These are phyloP conservation scores for Caenorhabditis wallacei DNA, from an alignment of 2,888 invertebrate genomes.

Conservation along the genomic window DNA sequence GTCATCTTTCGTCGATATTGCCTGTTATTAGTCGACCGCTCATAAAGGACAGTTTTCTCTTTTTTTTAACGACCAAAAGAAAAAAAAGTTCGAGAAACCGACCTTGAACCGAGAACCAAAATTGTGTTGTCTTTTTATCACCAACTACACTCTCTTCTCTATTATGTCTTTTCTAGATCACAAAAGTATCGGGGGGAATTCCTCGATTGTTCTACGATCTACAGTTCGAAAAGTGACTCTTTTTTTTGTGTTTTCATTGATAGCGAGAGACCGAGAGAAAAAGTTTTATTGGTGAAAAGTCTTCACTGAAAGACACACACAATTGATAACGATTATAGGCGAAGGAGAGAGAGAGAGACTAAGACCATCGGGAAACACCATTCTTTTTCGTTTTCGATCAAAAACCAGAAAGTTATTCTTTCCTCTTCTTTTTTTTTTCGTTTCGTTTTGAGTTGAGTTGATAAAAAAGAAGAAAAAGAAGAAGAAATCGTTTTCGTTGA, in stretches of 20 bases:
- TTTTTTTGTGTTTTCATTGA: constrained; percentile 1
- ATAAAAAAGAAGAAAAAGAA: background rate
- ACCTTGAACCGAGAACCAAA: no score
- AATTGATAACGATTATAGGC: constrained; percentile 22
- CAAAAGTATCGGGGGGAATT: background rate
- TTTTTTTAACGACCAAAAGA: no score
- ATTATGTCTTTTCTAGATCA: background rate
- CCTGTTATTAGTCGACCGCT: no score
- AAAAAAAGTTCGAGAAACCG: no score
- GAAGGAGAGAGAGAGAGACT: background rate
- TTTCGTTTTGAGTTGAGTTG: constrained; percentile 16
- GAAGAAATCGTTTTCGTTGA: background rate
- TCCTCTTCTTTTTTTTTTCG: background rate
- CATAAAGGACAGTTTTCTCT: no score
- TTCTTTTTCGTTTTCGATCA: constrained; percentile 45
- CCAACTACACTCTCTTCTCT: no score
- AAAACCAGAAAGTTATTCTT: constrained; percentile 51
- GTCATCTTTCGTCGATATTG: no score
- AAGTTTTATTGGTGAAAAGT: background rate
- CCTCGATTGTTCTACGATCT: constrained; percentile 32
- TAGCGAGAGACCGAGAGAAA: background rate
- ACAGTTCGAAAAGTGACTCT: constrained; percentile 46
- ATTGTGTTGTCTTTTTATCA: background rate
- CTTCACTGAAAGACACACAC: no score
- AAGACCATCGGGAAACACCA: constrained; percentile 18